A percentile compares a stretch with the other conserved stretches of the same genome.
Evolutionary conservation across 2,113 vertebrate genomes (phyloP).

Genomic region (Dipodomys spectabilis): DNA sequence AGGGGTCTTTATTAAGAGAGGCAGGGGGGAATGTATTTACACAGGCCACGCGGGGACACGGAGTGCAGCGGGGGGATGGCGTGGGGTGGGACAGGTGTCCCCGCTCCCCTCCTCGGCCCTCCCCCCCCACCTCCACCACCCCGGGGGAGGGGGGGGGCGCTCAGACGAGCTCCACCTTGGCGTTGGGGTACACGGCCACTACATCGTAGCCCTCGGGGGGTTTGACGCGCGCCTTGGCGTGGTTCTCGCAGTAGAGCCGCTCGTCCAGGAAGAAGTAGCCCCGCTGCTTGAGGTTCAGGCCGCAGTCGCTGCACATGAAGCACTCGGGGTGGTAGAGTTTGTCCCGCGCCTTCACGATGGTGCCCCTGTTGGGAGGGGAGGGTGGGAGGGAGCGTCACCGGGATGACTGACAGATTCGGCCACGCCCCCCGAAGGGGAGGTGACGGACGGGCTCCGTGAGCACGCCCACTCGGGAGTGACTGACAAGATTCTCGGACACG

Average conservation of each 20-base stretch:
- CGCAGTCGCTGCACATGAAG: constrained; percentile 97
- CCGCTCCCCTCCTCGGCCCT: no score
- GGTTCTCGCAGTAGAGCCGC: constrained; percentile 96
- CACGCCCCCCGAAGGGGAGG: no score
- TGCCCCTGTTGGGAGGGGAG: constrained; percentile 88
- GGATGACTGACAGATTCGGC: no score
- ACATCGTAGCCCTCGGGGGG: constrained; percentile 98
- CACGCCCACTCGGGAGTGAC: no score
- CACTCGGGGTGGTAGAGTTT: constrained; percentile 98
- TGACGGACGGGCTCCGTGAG: no score
- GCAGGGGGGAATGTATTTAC: constrained; percentile 84
- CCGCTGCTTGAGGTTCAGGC: constrained; percentile 95
- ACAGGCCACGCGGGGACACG: constrained; percentile 65
- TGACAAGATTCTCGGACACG: no score
- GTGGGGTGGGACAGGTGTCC: neutral
- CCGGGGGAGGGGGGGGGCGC: neutral
- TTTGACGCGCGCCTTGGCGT: constrained; percentile 96
- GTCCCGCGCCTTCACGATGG: constrained; percentile 97
- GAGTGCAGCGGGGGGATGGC: constrained; percentile 28
- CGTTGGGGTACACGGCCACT: constrained; percentile 98
- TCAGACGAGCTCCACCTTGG: constrained; percentile 96
- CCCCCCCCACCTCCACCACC: no score
- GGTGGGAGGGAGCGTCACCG: neutral
- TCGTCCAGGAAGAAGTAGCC: constrained; percentile 99
- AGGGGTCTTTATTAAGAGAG: constrained; percentile 81